phyloP scores from a whole-genome alignment of 1,140 invertebrate genomes.

The Leptopilina clavipes region DNA sequence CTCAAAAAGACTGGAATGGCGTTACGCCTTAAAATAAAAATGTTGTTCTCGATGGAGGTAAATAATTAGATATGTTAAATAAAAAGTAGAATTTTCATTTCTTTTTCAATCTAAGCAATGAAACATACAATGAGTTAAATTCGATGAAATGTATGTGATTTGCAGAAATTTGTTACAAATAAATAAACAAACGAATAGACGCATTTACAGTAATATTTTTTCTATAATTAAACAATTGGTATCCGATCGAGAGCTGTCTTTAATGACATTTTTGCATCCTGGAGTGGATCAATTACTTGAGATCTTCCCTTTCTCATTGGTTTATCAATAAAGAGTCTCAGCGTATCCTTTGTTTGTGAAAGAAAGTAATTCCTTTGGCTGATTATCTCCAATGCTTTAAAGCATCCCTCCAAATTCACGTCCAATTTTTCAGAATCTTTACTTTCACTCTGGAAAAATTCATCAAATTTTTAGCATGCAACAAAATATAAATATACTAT shows the following conservation, averaged over 20 bases:
- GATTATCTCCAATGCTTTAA: conserved; percentile 76
- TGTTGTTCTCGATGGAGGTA: conserved; percentile 21
- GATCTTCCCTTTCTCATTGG: conserved; percentile 64
- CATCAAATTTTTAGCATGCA: conserved; percentile 40
- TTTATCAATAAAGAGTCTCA: conserved; percentile 77
- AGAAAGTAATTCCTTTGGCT: conserved; percentile 75
- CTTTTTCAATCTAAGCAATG: background rate
- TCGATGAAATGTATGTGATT: conserved; percentile 40
- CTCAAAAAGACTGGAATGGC: too few species aligned
- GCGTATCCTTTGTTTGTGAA: conserved; percentile 74
- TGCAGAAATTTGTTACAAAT: conserved; percentile 46
- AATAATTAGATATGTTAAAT: conserved; percentile 5
- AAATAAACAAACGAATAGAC: conserved; percentile 49
- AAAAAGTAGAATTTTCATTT: conserved; percentile 8
- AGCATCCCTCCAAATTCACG: conserved; percentile 79
- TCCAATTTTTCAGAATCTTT: conserved; percentile 73
- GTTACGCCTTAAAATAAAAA: background rate
- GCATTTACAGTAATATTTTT: conserved; percentile 36
- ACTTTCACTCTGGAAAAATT: conserved; percentile 76
- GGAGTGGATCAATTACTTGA: conserved; percentile 64
- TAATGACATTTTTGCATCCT: conserved; percentile 66
- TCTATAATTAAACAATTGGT: conserved; percentile 56
- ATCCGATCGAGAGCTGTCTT: conserved; percentile 56
- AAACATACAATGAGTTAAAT: conserved; percentile 15
- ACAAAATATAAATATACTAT: conserved; percentile 37